phyloP scores from a whole-genome alignment of 2,113 vertebrate species.

The Anhinga rufa region DNA sequence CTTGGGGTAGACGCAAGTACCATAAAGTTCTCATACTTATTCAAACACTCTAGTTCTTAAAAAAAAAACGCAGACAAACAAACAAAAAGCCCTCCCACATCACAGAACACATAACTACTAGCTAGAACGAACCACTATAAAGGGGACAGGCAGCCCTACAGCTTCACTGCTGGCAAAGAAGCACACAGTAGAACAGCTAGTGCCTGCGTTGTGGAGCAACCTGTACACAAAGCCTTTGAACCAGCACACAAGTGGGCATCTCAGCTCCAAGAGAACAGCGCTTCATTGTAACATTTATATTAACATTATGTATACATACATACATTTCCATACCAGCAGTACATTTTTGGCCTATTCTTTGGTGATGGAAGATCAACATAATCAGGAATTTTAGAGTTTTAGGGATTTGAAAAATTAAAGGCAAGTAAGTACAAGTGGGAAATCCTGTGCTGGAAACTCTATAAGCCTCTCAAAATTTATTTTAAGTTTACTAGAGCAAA shows the following conservation, averaged over 20 bases:
- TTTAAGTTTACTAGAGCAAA: conserved; percentile 13
- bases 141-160: neutral
- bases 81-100: neutral
- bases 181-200: neutral
- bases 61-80: neutral
- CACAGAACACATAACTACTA: neutral
- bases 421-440: neutral
- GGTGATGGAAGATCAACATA: neutral
- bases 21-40: neutral
- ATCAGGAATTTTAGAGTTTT: neutral
- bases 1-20: neutral
- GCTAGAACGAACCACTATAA: neutral
- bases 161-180: neutral
- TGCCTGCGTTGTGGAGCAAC: neutral
- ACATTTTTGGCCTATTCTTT: neutral
- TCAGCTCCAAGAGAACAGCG: neutral
- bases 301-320: neutral
- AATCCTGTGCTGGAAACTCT: neutral
- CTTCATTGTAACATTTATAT: neutral
- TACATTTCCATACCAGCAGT: neutral
- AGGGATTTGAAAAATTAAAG: neutral
- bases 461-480: neutral
- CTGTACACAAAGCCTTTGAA: neutral
- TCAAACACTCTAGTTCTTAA: neutral
- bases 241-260: neutral